A percentile compares a stretch with the other conserved stretches of the same genome.
Conservation (phyloP, 2,113 vertebrate species). For the Myodes glareolus region DNA sequence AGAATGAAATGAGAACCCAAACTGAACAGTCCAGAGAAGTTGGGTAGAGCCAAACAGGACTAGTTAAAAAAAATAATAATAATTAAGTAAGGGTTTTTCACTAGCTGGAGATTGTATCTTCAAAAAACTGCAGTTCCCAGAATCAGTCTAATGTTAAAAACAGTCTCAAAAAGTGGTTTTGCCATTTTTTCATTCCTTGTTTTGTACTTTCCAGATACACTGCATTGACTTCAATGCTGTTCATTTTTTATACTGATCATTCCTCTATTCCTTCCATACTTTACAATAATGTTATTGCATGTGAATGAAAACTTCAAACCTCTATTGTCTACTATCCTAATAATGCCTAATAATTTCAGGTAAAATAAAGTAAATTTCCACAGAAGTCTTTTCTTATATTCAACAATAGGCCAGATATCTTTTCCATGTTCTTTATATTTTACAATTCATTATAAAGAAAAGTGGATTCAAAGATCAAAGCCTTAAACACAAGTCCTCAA, state of each 20-base stretch:
- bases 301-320: neutral
- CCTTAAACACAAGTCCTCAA: neutral
- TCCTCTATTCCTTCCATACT: neutral
- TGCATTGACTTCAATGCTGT: neutral
- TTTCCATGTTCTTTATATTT: neutral
- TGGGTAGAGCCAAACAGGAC: neutral
- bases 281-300: neutral
- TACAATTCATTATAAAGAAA: neutral
- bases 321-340: neutral
- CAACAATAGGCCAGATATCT: neutral
- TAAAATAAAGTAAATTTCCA: neutral
- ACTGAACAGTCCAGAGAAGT: neutral
- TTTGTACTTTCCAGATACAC: neutral
- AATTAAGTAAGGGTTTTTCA: neutral
- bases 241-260: neutral
- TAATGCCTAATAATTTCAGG: neutral
- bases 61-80: neutral
- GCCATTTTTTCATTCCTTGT: neutral
- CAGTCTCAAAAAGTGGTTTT: neutral
- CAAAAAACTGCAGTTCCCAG: fast-evolving
- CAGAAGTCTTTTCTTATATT: neutral
- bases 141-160: neutral
- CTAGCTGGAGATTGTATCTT: no score
- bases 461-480: neutral
- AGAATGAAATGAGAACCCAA: neutral